Percentiles rank a stretch among this genome's conserved stretches.
Conservation (phyloP, 1,140 invertebrate species). For the Bemisia tabaci region DNA sequence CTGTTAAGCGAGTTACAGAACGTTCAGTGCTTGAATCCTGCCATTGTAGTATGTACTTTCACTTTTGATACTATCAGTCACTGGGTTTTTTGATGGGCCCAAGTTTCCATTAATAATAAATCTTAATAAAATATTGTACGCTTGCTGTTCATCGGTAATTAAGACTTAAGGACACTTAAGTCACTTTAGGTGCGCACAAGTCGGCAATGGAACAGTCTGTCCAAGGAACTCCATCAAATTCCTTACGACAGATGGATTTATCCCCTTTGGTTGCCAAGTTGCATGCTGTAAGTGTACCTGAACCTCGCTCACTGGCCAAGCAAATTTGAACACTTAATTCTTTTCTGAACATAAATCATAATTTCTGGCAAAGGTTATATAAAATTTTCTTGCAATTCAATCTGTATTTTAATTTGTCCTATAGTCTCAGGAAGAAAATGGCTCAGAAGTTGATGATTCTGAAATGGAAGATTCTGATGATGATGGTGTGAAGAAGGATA, state of each 20-base stretch:
- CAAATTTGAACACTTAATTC: not conserved
- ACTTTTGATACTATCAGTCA: not conserved
- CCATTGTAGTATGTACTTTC: not conserved
- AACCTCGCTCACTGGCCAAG: not conserved
- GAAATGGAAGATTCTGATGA: conserved; percentile 18
- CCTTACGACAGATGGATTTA: too few relatives aligned
- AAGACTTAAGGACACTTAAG: too few relatives aligned
- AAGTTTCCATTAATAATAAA: too few relatives aligned
- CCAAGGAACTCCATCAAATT: too few relatives aligned
- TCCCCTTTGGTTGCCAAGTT: too few relatives aligned
- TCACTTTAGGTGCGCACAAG: too few relatives aligned
- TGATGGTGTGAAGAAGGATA: conserved; percentile 30
- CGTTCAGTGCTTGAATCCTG: too few relatives aligned
- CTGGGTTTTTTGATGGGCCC: not conserved
- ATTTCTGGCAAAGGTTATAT: not conserved
- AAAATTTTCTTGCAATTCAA: not conserved
- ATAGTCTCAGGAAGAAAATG: conserved; percentile 13
- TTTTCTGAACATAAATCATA: not conserved
- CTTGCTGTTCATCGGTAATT: too few relatives aligned
- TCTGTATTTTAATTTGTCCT: not conserved
- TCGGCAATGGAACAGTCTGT: too few relatives aligned
- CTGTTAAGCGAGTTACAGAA: conserved; percentile 1
- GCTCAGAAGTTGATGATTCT: conserved; percentile 17
- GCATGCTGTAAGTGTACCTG: too few relatives aligned
- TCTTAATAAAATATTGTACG: too few relatives aligned